phyloP scores from a whole-genome alignment of 2,888 invertebrate genomes.

The Diarsia mendica region DNA sequence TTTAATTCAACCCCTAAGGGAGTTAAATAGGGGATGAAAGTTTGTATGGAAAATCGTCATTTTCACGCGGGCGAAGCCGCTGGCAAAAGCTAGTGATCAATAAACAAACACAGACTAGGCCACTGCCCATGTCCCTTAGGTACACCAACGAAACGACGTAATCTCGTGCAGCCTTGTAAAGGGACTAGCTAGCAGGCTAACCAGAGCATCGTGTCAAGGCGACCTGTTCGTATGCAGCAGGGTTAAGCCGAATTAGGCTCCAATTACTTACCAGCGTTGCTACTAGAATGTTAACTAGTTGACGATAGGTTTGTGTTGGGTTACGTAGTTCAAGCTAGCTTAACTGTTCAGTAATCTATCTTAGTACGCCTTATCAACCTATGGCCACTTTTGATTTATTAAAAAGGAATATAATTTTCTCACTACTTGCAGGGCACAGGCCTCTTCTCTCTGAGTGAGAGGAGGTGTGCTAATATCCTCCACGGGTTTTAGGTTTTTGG shows the following conservation, averaged over 20 bases:
- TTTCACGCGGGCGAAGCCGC: no score
- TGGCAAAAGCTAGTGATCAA: no score
- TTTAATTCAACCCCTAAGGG: no score
- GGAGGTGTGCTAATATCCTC: neutral
- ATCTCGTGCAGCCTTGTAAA: slow-evolving; percentile 38
- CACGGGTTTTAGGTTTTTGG: neutral
- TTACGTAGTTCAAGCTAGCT: neutral
- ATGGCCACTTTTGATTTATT: neutral
- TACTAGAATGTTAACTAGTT: slow-evolving; percentile 35
- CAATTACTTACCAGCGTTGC: slow-evolving; percentile 29
- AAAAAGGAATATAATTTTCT: neutral
- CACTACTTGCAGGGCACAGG: neutral
- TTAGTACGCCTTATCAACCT: neutral
- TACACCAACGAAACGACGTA: neutral
- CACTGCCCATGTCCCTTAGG: neutral
- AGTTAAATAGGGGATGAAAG: no score
- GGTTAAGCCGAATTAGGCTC: slow-evolving; percentile 35
- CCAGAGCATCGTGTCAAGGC: slow-evolving; percentile 45
- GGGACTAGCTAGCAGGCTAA: slow-evolving; percentile 25
- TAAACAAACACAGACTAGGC: neutral
- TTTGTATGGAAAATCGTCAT: no score
- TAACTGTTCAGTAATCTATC: neutral
- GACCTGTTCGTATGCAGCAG: slow-evolving; percentile 14
- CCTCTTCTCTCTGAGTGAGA: neutral
- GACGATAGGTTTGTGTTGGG: neutral